Evolutionary conservation across 2,888 invertebrate species (phyloP), one percentile per base, ranked within the genome.

Genomic region (Anticlea derivata): DNA sequence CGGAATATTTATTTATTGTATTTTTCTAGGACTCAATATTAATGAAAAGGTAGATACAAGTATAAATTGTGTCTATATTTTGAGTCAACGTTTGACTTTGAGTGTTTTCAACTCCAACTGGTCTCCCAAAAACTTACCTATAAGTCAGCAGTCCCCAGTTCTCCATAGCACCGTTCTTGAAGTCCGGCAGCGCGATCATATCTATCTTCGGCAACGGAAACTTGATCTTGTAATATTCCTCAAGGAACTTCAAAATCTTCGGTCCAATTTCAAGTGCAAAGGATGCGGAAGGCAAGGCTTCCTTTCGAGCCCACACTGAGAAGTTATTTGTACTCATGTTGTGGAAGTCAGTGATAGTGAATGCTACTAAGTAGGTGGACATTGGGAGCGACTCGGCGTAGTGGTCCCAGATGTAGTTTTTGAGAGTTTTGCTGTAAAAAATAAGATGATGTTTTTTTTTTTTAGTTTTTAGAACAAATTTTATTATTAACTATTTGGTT

Each of bases 151-250:
- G 76, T 0, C 96, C 96, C 96, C 96, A 96, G 74, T 96, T 96
- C 76, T 96, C 97, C 97, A 97, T 97, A 0, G 97, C 97, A 0
- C 96, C 96, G 1, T 96, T 95, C 43, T 94, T 93, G 73, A 97
- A 98, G 78, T 98, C 97, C 0, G 98, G 97, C 50, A 98, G 84
- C 0, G 97, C 98, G n/a, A 97, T 94, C 96, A 98, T 96, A 74
- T 98, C 98, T 55, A 96, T 93, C 83, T 97, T 97, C 0, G 95
- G 93, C 41, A 97, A 70, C 0, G 96, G 95, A 71, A 96, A 97
- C 12, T 93, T 86, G 26, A 96, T 94, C 60, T 93, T 92, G 71
- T 97, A 97, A 63, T 94, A 96, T 0, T 93, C 87, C 64, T 95
- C 95, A 41, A 95, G 92, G 62, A 93, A 94, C 27, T 91, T 89